Evolutionary conservation across 2,797 vertebrate genomes (phyloP).

Genomic region (Neosalanx taihuensis): DNA sequence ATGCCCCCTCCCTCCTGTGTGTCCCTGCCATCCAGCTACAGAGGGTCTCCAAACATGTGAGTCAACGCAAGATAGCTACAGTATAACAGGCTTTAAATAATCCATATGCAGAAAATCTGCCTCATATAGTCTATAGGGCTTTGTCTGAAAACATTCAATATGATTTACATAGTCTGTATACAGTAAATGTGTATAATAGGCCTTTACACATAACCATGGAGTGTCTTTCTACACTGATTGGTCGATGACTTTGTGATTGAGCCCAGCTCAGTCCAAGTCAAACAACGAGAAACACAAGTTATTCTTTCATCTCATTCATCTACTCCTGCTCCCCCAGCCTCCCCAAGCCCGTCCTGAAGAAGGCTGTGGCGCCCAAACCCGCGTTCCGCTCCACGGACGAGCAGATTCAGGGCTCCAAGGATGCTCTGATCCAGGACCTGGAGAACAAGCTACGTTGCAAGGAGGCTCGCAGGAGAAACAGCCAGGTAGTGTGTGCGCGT

Average conservation of each 20-base stretch:
- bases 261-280: not conserved
- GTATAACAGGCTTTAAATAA: not conserved
- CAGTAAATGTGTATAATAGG: no score
- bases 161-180: not conserved
- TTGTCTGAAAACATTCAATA: not conserved
- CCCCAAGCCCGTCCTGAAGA: slow-evolving; percentile 82
- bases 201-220: no score
- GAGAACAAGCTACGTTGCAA: slow-evolving; percentile 92
- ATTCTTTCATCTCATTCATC: not conserved
- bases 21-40: slow-evolving; percentile 64
- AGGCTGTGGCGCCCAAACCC: slow-evolving; percentile 70
- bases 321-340: slow-evolving; percentile 65
- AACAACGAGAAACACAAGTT: not conserved
- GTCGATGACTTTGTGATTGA: not conserved
- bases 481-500: slow-evolving; percentile 71
- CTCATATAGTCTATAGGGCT: no score
- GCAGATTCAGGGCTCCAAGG: slow-evolving; percentile 93
- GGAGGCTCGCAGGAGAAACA: slow-evolving; percentile 82
- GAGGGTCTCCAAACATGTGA: slow-evolving; percentile 63
- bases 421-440: slow-evolving; percentile 93
- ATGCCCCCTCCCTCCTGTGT: slow-evolving; percentile 51
- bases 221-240: no score
- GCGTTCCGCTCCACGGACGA: slow-evolving; percentile 82
- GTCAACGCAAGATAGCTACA: slow-evolving; percentile 26
- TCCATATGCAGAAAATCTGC: not conserved